Evolutionary conservation across 92 coral and sea anemone species (phyloP), one percentile per base, ranked within the genome.

Genomic region (Epizoanthus stellaris): DNA sequence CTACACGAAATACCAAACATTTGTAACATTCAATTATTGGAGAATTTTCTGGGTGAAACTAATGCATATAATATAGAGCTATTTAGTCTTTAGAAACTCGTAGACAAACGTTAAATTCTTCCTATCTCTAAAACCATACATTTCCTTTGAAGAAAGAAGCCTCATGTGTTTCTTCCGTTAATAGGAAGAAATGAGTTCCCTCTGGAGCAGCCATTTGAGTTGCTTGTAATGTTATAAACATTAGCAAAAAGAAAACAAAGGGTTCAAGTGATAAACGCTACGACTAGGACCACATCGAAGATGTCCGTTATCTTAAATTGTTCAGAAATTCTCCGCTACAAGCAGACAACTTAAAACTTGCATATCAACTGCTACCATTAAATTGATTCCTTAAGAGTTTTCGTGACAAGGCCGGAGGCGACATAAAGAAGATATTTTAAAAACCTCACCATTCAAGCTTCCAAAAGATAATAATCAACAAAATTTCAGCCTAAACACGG

Each of bases 391-490:
- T 79, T 79, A 79, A 79, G 72, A 42, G 83, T 79, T 62, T 79
- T 79, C 83, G 83, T 79, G 83, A 79, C 83, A 79, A 79, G 49
- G 71, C 83, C 83, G 20, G 60, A 79, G 83, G 83, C 83, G 73
- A 79, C 54, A 6, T 20, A 45, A 43, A 63, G 53, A 25, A 64
- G 83, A 79, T 79, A 79, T 79, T 79, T n/a, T n/a, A n/a, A 79
- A 38, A 79, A 79, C 83, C 64, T 62, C 30, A 63, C 83, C 83
- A 64, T 79, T 79, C 83, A 63, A 45, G 72, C 72, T 79, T 12
- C 71, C 61, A 63, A 63, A 76, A 79, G 83, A 79, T 79, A 79
- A 63, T 79, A 79, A 79, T 79, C 83, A 79, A 21, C 72, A 64
- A 13, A 34, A 79, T 79, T 79, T 64, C 67, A 79, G 83, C 83